These are phyloP conservation scores for Dynastes grantii DNA, from an alignment of 2,888 invertebrate species.

Conservation along the genomic window DNA sequence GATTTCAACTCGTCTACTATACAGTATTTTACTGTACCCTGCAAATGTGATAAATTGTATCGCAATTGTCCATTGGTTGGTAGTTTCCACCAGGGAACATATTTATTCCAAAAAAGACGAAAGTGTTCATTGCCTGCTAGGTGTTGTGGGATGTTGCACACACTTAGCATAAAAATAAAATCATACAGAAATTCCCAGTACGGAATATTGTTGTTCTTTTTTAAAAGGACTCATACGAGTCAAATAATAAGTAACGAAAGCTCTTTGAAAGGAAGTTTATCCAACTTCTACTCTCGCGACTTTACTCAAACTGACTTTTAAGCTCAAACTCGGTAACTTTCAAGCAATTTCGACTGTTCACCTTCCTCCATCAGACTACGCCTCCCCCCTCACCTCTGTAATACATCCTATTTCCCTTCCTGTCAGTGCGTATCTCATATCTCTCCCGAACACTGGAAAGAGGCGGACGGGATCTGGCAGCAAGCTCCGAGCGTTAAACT, in stretches of 20 bases:
- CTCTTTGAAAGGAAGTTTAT: neutral
- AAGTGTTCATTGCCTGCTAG: too few species aligned
- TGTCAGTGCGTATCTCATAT: slow-evolving; percentile 56
- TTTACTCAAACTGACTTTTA: neutral
- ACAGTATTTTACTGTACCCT: too few species aligned
- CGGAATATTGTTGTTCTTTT: too few species aligned
- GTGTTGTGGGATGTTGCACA: too few species aligned
- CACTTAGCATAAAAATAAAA: too few species aligned
- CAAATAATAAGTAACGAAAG: neutral
- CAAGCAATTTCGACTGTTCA: neutral
- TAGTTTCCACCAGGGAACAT: too few species aligned
- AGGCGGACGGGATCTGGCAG: neutral
- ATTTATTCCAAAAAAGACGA: too few species aligned
- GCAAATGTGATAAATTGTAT: too few species aligned
- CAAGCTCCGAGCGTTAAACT: slow-evolving; percentile 50
- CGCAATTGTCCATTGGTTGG: too few species aligned
- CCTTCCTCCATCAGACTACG: neutral
- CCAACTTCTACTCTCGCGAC: neutral
- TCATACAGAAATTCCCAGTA: too few species aligned
- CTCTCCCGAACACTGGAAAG: slow-evolving; percentile 33
- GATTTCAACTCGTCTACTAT: too few species aligned
- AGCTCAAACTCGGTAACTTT: neutral
- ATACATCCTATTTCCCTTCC: slow-evolving; percentile 39
- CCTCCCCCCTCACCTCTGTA: neutral
- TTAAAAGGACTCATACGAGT: neutral